Conservation (phyloP, 37 sponge, comb jelly and placozoan genomes). For the Chondrilla cf. caribensis region DNA sequence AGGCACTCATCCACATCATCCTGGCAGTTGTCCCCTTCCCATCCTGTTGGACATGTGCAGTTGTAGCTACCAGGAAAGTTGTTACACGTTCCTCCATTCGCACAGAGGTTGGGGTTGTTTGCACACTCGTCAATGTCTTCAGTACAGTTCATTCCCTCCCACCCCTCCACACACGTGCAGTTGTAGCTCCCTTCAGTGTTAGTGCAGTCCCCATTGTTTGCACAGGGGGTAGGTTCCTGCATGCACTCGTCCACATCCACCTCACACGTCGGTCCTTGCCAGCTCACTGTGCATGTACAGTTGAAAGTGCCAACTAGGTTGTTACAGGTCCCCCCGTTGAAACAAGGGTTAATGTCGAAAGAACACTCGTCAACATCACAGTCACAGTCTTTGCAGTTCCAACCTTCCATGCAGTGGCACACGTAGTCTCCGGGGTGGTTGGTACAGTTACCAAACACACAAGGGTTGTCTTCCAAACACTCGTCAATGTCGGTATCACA, state of each 20-base stretch:
- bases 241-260: conserved; percentile 29
- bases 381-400: conserved; percentile 20
- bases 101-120: conserved; percentile 30
- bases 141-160: conserved; percentile 45
- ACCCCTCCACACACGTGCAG: conserved; percentile 7
- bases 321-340: background rate
- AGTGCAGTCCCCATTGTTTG: background rate
- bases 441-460: conserved; percentile 28
- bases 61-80: background rate
- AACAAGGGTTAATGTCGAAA: background rate
- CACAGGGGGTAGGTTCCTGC: background rate
- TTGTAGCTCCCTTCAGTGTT: background rate
- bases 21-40: background rate
- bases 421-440: conserved; percentile 27
- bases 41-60: conserved; percentile 15
- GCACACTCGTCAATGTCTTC: conserved; percentile 52
- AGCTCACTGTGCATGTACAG: conserved; percentile 42
- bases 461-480: background rate
- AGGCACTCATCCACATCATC: conserved; percentile 16
- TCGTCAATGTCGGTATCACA: conserved; percentile 25
- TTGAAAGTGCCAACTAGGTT: background rate
- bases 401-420: conserved; percentile 36
- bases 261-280: conserved; percentile 38
- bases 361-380: conserved; percentile 7
- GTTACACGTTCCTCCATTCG: conserved; percentile 58